Evolutionary conservation across 64 coral and sea anemone species (phyloP).

Genomic region (Trachythela sp.): DNA sequence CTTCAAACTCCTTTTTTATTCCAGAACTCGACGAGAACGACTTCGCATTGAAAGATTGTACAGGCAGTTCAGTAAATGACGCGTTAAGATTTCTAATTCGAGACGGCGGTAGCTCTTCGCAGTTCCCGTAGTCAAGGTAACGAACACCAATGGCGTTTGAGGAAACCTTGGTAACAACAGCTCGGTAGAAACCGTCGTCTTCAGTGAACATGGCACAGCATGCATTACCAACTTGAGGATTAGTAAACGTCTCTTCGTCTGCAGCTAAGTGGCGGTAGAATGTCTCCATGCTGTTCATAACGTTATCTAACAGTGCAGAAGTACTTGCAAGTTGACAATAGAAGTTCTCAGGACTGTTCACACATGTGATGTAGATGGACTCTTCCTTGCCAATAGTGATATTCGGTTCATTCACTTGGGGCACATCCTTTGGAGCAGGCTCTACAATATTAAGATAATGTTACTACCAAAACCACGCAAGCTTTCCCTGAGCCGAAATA

Average conservation of each 20-base stretch:
- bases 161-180: constrained; percentile 16
- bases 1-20: neutral
- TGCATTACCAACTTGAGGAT: constrained; percentile 48
- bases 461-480: too few relatives aligned
- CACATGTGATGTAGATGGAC: constrained; percentile 39
- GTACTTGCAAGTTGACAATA: constrained; percentile 64
- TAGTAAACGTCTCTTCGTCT: constrained; percentile 28
- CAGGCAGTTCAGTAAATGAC: constrained; percentile 56
- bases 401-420: neutral
- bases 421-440: neutral
- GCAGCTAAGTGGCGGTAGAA: constrained; percentile 46
- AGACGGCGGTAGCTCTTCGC: constrained; percentile 52
- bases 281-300: constrained; percentile 72
- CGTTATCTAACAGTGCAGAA: constrained; percentile 45
- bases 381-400: constrained; percentile 53
- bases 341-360: constrained; percentile 47
- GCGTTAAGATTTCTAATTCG: constrained; percentile 52
- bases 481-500: too few relatives aligned
- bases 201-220: constrained; percentile 67
- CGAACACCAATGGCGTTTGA: constrained; percentile 31
- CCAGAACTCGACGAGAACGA: neutral
- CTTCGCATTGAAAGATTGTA: constrained; percentile 31
- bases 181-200: constrained; percentile 94
- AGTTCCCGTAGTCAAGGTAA: constrained; percentile 89
- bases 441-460: neutral